Conservation (phyloP, 2,113 vertebrate genomes). For the Eulacestoma nigropectus region DNA sequence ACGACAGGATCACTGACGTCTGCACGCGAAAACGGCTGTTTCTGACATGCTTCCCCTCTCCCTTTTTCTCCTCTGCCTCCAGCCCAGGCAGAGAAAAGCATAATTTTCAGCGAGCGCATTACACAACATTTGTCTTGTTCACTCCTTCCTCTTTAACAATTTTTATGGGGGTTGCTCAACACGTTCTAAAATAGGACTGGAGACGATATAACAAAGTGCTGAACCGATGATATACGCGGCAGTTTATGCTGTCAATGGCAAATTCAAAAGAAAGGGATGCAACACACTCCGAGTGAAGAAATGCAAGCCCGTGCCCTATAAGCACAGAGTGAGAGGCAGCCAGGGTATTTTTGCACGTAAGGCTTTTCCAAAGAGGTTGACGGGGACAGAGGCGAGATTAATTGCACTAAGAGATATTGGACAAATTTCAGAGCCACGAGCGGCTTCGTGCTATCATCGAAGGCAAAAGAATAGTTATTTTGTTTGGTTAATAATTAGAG, state of each 20-base stretch:
- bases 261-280: conserved; percentile 40
- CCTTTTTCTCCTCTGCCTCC: conserved; percentile 15
- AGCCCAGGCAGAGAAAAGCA: conserved; percentile 4
- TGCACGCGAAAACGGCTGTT: not conserved
- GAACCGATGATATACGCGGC: conserved; percentile 23
- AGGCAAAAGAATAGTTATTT: conserved; percentile 51
- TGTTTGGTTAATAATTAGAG: conserved; percentile 55
- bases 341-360: conserved; percentile 17
- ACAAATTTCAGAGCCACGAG: conserved; percentile 28
- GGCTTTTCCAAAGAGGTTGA: conserved; percentile 41
- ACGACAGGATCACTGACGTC: not conserved
- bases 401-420: conserved; percentile 35
- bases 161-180: conserved; percentile 61
- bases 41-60: conserved; percentile 15
- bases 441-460: not conserved
- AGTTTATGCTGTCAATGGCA: conserved; percentile 45
- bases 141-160: conserved; percentile 56
- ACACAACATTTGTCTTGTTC: conserved; percentile 48
- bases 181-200: conserved; percentile 43
- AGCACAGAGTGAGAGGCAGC: not conserved
- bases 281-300: conserved; percentile 6
- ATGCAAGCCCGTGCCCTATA: not conserved
- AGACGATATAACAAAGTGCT: conserved; percentile 46
- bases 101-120: conserved; percentile 21
- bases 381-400: not conserved